Evolutionary conservation across 2,888 invertebrate species (phyloP).

Genomic region (Pseudolycoriella hygida): DNA sequence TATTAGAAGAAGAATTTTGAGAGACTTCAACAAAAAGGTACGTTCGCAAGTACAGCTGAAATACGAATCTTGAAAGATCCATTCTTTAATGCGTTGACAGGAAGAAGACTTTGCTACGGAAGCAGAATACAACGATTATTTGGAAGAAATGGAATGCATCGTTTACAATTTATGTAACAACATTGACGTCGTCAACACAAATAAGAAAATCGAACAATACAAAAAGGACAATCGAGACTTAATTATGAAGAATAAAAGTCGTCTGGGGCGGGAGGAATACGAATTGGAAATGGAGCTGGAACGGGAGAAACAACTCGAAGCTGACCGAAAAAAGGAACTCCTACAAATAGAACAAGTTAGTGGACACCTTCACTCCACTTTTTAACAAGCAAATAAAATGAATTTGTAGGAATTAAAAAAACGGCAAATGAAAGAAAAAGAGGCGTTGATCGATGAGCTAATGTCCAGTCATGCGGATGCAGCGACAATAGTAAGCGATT

Average conservation of each 20-base stretch:
- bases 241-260: constrained; percentile 63
- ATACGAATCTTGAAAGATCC: too few species aligned
- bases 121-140: constrained; percentile 84
- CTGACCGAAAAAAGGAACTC: constrained; percentile 51
- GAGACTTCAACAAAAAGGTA: constrained; percentile 77
- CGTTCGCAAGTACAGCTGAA: not conserved
- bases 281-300: constrained; percentile 74
- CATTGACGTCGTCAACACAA: constrained; percentile 74
- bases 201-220: constrained; percentile 77
- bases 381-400: too few species aligned
- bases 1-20: constrained; percentile 70
- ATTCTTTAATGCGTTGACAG: not conserved
- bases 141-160: constrained; percentile 86
- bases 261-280: constrained; percentile 61
- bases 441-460: constrained; percentile 85
- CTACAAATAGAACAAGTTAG: constrained; percentile 42
- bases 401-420: constrained; percentile 32
- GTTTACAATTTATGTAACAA: constrained; percentile 82
- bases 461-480: constrained; percentile 88
- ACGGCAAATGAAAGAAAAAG: constrained; percentile 70
- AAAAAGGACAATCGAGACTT: constrained; percentile 77
- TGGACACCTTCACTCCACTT: too few species aligned
- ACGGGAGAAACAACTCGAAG: constrained; percentile 60
- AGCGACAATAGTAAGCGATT: constrained; percentile 67
- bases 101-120: constrained; percentile 80